Base-by-base conservation (phyloP, 2,797 vertebrate genomes). In the Cuniculus paca region DNA sequence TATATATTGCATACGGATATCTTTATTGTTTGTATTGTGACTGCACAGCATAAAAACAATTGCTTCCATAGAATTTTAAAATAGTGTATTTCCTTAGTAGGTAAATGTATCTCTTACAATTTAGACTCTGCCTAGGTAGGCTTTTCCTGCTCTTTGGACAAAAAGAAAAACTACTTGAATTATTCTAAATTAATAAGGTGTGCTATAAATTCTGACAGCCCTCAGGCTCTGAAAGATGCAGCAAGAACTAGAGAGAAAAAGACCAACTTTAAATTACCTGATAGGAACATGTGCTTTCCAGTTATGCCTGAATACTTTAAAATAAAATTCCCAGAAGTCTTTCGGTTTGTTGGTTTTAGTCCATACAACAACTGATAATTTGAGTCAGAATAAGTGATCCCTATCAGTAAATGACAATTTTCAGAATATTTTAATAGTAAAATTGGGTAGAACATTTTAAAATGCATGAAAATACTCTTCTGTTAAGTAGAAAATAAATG, bases 171-270 rank as follows among this genome's bases (percentile, higher is more conserved):
- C 20, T 70, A 77, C 83, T 83, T 80, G 88, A 92, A 88, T 93
- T 97, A 92, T 87, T 96, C 92, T 72, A 70, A 65, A 19, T 81
- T 90, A 96, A 95, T 77, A 94, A 92, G 79, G 5, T 93, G 1
- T 79, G 24, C n/a, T 50, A 2, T 68, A 92, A 79, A 83, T 77
- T 68, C 80, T 95, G 68, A 82, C 19, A 90, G 63, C 70, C 72
- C 61, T 80, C 11, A 24, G 61, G 42, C 70, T 96, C 58, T 97
- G 58, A 80, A 90, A 77, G 34, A 19, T 87, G 31, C 39, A 95
- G 50, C 24, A 82, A 60, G 39, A 90, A 70, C 19, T 86, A 4
- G 39, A 61, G 34, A 88, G 56, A 45, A 94, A 91, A 60, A 10
- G 24, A 60, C 6, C 22, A 82, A 84, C n/a, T 91, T 82, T 90